Evolutionary conservation across 2,797 vertebrate species (phyloP).

Genomic region (Pipistrellus pygmaeus): DNA sequence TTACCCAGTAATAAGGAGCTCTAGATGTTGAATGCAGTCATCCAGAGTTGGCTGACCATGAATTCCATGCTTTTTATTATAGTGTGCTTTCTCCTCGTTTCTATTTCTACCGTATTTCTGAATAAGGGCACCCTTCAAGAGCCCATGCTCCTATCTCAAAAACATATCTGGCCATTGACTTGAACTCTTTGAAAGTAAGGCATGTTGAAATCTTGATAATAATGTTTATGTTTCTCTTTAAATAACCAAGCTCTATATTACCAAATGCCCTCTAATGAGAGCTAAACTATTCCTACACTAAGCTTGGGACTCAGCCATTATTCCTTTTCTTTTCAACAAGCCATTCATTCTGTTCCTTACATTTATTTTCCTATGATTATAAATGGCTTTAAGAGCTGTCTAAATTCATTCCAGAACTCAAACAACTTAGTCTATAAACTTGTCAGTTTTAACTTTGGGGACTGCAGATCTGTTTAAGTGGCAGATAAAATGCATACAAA

Average conservation of each 20-base stretch:
- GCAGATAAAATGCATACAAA: slow-evolving; percentile 45
- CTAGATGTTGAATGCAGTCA: background rate
- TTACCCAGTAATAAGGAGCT: background rate
- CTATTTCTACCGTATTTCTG: slow-evolving; percentile 2
- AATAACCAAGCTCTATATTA: background rate
- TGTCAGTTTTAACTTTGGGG: slow-evolving; percentile 56
- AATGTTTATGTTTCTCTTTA: slow-evolving; percentile 21
- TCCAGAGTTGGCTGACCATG: background rate
- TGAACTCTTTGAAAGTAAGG: slow-evolving; percentile 53
- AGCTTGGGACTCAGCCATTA: slow-evolving; percentile 41
- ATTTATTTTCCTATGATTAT: slow-evolving; percentile 61
- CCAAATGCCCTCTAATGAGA: slow-evolving; percentile 26
- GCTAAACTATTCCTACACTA: slow-evolving; percentile 39
- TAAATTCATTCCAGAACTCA: slow-evolving; percentile 67
- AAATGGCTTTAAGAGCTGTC: slow-evolving; percentile 64
- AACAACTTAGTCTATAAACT: slow-evolving; percentile 62
- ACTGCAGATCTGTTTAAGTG: slow-evolving; percentile 50
- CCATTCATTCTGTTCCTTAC: slow-evolving; percentile 23
- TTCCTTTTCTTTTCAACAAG: slow-evolving; percentile 65
- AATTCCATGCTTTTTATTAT: background rate
- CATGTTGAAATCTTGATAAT: slow-evolving; percentile 33
- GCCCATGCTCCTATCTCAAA: background rate
- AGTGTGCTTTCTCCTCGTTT: background rate
- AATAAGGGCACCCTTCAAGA: background rate
- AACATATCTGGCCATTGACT: background rate